Base-by-base conservation (phyloP, 2,888 invertebrate genomes). In the Lasioglossum vierecki region DNA sequence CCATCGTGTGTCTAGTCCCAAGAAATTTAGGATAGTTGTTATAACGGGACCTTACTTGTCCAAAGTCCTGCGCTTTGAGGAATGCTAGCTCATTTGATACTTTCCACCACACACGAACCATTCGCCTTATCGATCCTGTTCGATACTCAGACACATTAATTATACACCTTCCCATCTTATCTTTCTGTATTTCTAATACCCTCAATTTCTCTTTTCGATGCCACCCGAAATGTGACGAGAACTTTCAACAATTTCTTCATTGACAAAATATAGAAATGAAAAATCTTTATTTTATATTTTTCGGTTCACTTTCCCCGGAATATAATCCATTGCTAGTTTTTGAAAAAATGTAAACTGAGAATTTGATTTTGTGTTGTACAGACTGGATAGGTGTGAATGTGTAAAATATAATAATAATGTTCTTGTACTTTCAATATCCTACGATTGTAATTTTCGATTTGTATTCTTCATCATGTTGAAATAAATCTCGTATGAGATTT, bases 11-110 rank as follows among this genome's bases (percentile, higher is more conserved):
- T 39, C 68, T 68, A 22, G 39, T 11, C 11, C 39, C 11, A 22
- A 68, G 39, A 68, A 68, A 68, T 68, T 41, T 39, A n/a, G 68
- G 39, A 68, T 41, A 68, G 68, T 22, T 22, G 68, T 68, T 35
- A 35, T 3, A 18, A 22, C 9, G n/a, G 39, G 22, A 11, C 39
- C 39, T 3, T 11, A 18, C 22, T 68, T 22, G n/a, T 66, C 66
- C 35, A 18, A 30, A 66, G 66, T 66, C 35, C 39, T 18, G 22
- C 68, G 68, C 35, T n/a, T 22, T 41, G 1, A 41, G 39, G 39
- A 66, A 66, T 22, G 35, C 35, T 9, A 66, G 15, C 18, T 9
- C 66, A 22, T 66, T 68, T 4, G 68, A 68, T 41, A 68, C 39
- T 68, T 41, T 39, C 0, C 35, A 39, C 39, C 35, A 1, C 4